Conservation (phyloP, 1,140 invertebrate genomes). For the Octopus sinensis region DNA sequence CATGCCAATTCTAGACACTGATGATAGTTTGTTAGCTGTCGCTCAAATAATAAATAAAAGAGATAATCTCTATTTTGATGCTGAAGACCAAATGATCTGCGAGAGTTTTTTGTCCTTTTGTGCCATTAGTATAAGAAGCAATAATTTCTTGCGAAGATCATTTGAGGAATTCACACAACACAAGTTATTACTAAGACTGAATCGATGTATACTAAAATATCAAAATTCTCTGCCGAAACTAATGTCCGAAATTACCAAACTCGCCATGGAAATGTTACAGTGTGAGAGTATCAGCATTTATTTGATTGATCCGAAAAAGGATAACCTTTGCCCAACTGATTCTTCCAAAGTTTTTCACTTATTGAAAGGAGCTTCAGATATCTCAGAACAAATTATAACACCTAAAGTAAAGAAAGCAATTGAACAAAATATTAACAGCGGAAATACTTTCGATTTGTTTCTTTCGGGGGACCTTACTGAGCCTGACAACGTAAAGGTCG, state of each 20-base stretch:
- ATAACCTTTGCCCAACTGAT: too few species aligned
- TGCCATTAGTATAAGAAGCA: constrained; percentile 95
- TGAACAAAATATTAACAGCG: too few species aligned
- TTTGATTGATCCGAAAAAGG: too few species aligned
- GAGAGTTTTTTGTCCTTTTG: constrained; percentile 91
- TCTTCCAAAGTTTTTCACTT: too few species aligned
- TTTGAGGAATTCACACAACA: constrained; percentile 90
- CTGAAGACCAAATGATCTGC: constrained; percentile 63
- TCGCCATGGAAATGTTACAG: neutral
- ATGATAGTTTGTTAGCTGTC: constrained; percentile 92
- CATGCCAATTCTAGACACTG: constrained; percentile 93
- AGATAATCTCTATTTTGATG: constrained; percentile 44
- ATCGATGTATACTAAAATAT: constrained; percentile 84
- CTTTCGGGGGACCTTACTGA: too few species aligned
- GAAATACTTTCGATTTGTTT: too few species aligned
- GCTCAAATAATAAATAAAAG: constrained; percentile 94
- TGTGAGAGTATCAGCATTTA: neutral
- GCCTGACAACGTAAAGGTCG: too few species aligned
- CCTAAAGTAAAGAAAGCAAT: too few species aligned
- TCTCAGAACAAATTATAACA: too few species aligned
- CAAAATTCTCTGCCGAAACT: constrained; percentile 89
- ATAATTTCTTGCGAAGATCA: constrained; percentile 91
- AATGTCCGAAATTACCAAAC: constrained; percentile 59
- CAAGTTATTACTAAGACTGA: constrained; percentile 83
- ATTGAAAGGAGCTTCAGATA: too few species aligned